phyloP scores from a whole-genome alignment of 2,888 invertebrate genomes.

The Eremobia ochroleuca region DNA sequence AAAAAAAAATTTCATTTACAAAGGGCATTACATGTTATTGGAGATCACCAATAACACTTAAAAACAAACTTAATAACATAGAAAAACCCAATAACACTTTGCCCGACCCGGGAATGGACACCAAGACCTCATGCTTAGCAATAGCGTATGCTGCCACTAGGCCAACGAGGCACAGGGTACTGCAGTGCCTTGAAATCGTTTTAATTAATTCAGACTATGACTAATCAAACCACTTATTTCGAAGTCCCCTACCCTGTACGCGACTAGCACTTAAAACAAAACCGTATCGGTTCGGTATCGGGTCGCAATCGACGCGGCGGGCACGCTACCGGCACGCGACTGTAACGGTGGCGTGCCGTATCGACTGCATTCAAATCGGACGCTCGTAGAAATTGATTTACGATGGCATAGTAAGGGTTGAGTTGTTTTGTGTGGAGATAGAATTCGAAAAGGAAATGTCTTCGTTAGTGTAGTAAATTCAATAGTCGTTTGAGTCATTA shows the following conservation, averaged over 20 bases:
- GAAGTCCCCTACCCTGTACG: conserved; percentile 48
- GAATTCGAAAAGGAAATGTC: conserved; percentile 8
- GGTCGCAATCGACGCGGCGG: conserved; percentile 66
- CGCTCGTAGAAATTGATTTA: conserved; percentile 77
- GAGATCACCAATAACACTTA: too few relatives aligned
- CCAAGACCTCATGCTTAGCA: not conserved
- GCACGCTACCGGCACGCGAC: conserved; percentile 70
- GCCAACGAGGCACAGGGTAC: not conserved
- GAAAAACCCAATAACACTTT: not conserved
- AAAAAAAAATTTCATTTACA: too few relatives aligned
- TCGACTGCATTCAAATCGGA: conserved; percentile 72
- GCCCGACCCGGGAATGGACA: not conserved
- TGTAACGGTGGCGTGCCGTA: conserved; percentile 67
- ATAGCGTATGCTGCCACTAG: not conserved
- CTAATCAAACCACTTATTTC: conserved; percentile 13
- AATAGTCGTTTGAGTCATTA: too few relatives aligned
- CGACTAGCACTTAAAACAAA: conserved; percentile 56
- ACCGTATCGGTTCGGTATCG: conserved; percentile 67
- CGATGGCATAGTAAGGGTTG: conserved; percentile 54
- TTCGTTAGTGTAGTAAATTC: not conserved
- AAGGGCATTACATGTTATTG: too few relatives aligned
- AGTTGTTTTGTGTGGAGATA: conserved; percentile 36
- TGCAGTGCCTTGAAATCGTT: not conserved
- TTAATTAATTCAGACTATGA: conserved; percentile 9
- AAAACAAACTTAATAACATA: too few relatives aligned